Conservation (phyloP, 1,140 invertebrate genomes). For the Cherax destructor region DNA sequence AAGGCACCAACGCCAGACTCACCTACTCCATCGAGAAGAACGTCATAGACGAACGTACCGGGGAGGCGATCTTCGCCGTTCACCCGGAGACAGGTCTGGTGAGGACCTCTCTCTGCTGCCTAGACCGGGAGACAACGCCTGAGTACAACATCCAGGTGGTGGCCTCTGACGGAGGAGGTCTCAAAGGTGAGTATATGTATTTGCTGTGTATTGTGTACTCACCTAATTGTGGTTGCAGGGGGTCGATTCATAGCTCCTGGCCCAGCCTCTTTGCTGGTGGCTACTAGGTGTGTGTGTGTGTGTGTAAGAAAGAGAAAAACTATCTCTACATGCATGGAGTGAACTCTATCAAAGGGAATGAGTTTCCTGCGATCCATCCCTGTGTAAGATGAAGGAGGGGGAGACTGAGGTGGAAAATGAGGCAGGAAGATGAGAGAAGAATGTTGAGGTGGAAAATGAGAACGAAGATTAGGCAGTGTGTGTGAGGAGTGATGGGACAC, state of each 20-base stretch:
- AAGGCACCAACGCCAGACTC: constrained; percentile 92
- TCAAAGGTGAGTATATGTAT: constrained; percentile 81
- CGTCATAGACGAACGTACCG: constrained; percentile 95
- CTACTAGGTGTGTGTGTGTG: neutral
- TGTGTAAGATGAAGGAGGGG: neutral
- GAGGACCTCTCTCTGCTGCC: constrained; percentile 94
- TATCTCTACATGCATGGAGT: no score
- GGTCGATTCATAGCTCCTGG: no score
- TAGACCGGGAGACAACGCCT: constrained; percentile 95
- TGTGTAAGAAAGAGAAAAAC: neutral
- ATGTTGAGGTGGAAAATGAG: neutral
- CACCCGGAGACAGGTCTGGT: constrained; percentile 95
- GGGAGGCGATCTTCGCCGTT: constrained; percentile 95
- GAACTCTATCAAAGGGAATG: no score
- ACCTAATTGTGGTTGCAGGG: no score
- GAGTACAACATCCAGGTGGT: constrained; percentile 98
- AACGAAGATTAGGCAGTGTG: neutral
- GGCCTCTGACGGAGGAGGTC: constrained; percentile 92
- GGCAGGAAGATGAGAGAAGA: neutral
- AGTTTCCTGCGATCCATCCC: no score
- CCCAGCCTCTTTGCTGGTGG: neutral
- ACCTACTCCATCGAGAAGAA: constrained; percentile 97
- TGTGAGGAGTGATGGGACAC: neutral
- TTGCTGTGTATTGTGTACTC: neutral
- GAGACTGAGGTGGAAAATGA: no score